phyloP scores from a whole-genome alignment of 2,797 vertebrate species.

The Naso thynnoides region DNA sequence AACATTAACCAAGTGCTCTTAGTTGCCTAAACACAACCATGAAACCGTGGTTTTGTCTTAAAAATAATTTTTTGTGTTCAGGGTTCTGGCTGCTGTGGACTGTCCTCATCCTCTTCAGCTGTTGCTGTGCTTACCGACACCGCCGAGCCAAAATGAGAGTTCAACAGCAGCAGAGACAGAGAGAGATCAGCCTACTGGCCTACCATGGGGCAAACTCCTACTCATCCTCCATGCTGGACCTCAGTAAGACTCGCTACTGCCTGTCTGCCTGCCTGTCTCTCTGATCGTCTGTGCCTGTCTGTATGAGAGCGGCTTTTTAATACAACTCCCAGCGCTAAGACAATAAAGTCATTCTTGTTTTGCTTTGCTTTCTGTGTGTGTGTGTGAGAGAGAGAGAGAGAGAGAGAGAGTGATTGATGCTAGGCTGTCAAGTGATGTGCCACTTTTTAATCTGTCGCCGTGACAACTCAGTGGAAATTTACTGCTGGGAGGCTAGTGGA shows the following conservation, averaged over 20 bases:
- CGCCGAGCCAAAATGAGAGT: constrained; percentile 92
- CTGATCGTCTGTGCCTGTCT: background rate
- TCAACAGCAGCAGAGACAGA: constrained; percentile 95
- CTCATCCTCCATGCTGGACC: constrained; percentile 88
- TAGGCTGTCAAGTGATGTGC: constrained; percentile 16
- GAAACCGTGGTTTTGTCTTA: background rate
- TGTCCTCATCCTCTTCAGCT: constrained; percentile 95
- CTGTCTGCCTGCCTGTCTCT: constrained; percentile 1
- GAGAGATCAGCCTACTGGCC: constrained; percentile 95
- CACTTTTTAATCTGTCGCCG: background rate
- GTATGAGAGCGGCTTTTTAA: background rate
- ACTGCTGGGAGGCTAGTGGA: background rate
- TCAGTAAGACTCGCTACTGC: constrained; percentile 64
- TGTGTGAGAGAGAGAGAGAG: background rate
- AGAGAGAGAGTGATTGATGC: background rate
- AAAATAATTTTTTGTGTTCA: constrained; percentile 54
- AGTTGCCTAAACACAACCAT: no score
- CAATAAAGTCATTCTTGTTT: constrained; percentile 16
- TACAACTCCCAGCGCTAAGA: background rate
- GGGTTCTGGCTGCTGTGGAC: constrained; percentile 99
- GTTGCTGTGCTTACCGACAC: constrained; percentile 95
- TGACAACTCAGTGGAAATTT: constrained; percentile 31
- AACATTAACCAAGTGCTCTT: no score
- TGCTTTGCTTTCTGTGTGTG: background rate
- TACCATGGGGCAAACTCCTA: constrained; percentile 92